Evolutionary conservation across 2,113 vertebrate species (phyloP).

Genomic region (Heterotis niloticus): DNA sequence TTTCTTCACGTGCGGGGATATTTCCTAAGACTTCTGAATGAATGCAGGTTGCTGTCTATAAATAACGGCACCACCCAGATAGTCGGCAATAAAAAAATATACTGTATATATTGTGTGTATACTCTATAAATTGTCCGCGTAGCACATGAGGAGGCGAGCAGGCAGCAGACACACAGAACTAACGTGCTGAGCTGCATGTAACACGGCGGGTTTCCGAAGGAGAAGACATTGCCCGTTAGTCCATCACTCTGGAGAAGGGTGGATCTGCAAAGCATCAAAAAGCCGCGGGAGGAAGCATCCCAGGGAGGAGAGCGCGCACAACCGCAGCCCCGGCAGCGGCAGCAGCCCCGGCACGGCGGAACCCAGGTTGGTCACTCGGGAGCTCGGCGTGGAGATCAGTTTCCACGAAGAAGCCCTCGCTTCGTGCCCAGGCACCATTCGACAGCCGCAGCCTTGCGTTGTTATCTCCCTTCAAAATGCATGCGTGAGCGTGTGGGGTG

Average conservation of each 20-base stretch:
- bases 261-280: constrained; percentile 74
- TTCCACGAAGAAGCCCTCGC: constrained; percentile 45
- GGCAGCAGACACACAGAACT: constrained; percentile 69
- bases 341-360: constrained; percentile 53
- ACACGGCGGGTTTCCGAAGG: constrained; percentile 80
- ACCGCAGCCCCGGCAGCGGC: constrained; percentile 64
- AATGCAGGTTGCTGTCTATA: constrained; percentile 70
- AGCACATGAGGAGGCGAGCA: constrained; percentile 57
- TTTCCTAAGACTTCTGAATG: constrained; percentile 78
- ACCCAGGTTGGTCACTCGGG: constrained; percentile 60
- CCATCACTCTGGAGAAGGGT: constrained; percentile 73
- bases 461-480: neutral
- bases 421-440: constrained; percentile 54
- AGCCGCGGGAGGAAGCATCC: constrained; percentile 80
- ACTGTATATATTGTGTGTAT: constrained; percentile 24
- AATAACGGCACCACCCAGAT: constrained; percentile 73
- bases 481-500: neutral
- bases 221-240: constrained; percentile 89
- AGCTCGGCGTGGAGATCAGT: constrained; percentile 50
- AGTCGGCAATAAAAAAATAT: constrained; percentile 53
- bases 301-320: constrained; percentile 69
- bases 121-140: constrained; percentile 67
- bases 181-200: constrained; percentile 70
- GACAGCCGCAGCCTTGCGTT: constrained; percentile 33
- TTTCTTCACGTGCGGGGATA: constrained; percentile 71